Conservation (phyloP, 1,140 invertebrate species). For the Drosophila equinoxialis region DNA sequence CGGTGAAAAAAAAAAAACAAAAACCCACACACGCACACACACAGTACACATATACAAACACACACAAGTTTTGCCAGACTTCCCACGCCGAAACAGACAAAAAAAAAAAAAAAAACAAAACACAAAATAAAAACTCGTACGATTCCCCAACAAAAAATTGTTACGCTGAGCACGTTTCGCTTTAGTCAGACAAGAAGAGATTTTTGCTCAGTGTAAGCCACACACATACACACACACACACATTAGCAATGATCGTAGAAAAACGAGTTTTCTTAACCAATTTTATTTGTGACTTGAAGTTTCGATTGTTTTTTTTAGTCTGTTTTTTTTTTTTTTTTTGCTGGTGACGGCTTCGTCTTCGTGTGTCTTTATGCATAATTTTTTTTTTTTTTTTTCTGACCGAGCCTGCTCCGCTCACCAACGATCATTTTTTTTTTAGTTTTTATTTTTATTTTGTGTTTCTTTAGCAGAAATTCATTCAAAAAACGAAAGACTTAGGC, state of each 20-base stretch:
- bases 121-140: constrained; percentile 17
- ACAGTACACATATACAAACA: constrained; percentile 20
- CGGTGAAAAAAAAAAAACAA: background rate
- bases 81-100: constrained; percentile 11
- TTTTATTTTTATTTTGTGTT: constrained; percentile 5
- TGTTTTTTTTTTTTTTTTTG: constrained; percentile 50
- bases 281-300: constrained; percentile 71
- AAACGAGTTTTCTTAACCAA: constrained; percentile 77
- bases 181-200: constrained; percentile 40
- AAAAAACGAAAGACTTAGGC: constrained; percentile 78
- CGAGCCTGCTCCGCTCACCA: constrained; percentile 18
- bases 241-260: constrained; percentile 44
- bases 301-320: constrained; percentile 56
- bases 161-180: constrained; percentile 59
- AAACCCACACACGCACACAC: constrained; percentile 24
- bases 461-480: constrained; percentile 73
- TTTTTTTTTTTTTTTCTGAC: constrained; percentile 49
- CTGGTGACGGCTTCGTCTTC: constrained; percentile 44
- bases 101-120: constrained; percentile 1
- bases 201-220: constrained; percentile 66
- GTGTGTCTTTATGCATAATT: constrained; percentile 57
- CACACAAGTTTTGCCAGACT: constrained; percentile 21
- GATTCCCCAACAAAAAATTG: constrained; percentile 43
- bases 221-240: constrained; percentile 14
- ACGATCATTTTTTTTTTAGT: background rate